Percentiles rank a stretch among this genome's conserved stretches.
These are phyloP conservation scores for Dione vanillae DNA, from an alignment of 2,888 invertebrate genomes.

Conservation along the genomic window DNA sequence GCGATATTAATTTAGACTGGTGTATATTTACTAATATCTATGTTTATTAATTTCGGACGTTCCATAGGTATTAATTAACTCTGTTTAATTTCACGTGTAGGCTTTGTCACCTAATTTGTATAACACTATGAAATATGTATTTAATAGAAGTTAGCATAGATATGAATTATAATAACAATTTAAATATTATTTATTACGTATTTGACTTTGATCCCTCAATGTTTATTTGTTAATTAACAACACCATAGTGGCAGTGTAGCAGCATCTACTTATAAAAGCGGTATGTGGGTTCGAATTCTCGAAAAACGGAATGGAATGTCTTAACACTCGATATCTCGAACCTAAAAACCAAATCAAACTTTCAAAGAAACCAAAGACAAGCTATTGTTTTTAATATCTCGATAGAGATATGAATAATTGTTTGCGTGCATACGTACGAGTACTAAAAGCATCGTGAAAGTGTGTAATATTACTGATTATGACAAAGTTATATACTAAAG, in stretches of 20 bases:
- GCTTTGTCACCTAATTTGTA: conserved; percentile 20
- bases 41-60: conserved; percentile 9
- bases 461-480: background rate
- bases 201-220: no score
- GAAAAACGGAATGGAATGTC: no score
- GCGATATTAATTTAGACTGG: conserved; percentile 7
- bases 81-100: conserved; percentile 14
- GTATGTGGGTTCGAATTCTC: no score
- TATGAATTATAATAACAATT: background rate
- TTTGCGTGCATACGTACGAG: background rate
- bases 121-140: background rate
- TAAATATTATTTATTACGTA: background rate
- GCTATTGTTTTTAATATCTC: no score
- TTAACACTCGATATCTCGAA: no score
- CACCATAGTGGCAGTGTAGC: no score
- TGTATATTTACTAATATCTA: conserved; percentile 11
- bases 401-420: no score
- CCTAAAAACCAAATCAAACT: no score
- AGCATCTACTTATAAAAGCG: no score
- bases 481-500: background rate
- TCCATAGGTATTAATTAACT: conserved; percentile 14
- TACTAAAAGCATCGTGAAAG: background rate
- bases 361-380: no score
- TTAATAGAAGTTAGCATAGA: background rate
- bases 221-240: no score